Evolutionary conservation across 2,797 vertebrate species (phyloP), one percentile per base, ranked within the genome.

Genomic region (Notoglanidium macrostoma): DNA sequence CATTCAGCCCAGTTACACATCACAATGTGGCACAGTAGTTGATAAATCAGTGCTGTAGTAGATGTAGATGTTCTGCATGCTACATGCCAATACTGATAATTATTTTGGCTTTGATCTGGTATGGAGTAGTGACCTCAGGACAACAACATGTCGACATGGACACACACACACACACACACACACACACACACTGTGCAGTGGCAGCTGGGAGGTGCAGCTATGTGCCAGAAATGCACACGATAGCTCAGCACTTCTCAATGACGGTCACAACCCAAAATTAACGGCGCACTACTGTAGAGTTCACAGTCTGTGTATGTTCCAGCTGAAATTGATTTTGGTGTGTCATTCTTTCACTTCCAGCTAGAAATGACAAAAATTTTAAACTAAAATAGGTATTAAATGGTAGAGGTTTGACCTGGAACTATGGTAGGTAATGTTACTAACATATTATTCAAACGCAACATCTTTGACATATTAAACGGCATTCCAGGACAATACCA

Each of bases 151-250:
- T 81, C 40, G 74, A 86, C 78, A 83, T 49, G 59, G 59, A 65
- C 15, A 63, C 40, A 86, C 84, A 73, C 14, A 23, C 40, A 32
- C 68, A 83, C 55, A 74, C 46, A 87, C 59, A 73, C n/a, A 14
- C 78, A 61, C 80, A 83, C 57, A 67, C 32, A 87, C 72, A 73
- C n/a, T 19, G 1, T 40, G 46, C 35, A 61, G 40, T 74, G 46
- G 85, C 89, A 88, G 40, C 87, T 87, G 44, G 21, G 54, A 84
- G 63, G 54, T 46, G 87, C 74, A 86, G 74, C 82, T 80, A 85
- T 70, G 88, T 87, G 76, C 87, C 81, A 88, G 88, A 88, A 89
- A 90, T 88, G 88, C 87, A 81, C 88, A 85, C 29, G 90, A 86
- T 84, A 86, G 90, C 83, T 90, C 86, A 85, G 85, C 87, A n/a